Percentiles rank a stretch among this genome's conserved stretches.
phyloP scores from a whole-genome alignment of 1,140 invertebrate genomes.

The Xylocopa sonorina region DNA sequence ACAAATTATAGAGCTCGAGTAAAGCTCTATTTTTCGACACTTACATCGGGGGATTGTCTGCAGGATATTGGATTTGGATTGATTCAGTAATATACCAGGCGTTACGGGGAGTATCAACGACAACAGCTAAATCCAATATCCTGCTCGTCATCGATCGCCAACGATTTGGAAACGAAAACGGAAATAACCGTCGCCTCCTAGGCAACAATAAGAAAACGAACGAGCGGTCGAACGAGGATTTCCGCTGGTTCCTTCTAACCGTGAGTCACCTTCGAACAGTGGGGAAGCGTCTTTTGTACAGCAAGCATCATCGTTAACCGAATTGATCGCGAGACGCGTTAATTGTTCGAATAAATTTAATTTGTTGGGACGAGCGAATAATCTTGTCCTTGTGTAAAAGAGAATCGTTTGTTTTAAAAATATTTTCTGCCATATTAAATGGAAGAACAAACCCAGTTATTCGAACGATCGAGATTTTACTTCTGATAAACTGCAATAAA shows the following conservation, averaged over 20 bases:
- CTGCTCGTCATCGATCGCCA: conserved; percentile 47
- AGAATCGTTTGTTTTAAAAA: no score
- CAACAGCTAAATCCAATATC: conserved; percentile 60
- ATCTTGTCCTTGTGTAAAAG: no score
- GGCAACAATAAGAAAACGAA: conserved; percentile 27
- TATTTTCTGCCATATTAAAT: no score
- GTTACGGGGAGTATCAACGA: not conserved
- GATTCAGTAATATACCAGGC: conserved; percentile 36
- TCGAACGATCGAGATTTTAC: no score
- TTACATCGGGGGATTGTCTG: conserved; percentile 14
- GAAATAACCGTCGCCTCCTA: conserved; percentile 28
- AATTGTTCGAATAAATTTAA: no score
- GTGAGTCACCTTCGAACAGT: not conserved
- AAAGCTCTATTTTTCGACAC: conserved; percentile 23
- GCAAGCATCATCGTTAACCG: no score
- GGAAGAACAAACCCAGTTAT: no score
- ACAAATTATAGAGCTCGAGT: not conserved
- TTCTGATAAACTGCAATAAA: no score
- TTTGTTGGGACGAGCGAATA: no score
- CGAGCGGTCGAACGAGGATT: not conserved
- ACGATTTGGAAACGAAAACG: conserved; percentile 38
- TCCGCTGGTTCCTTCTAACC: not conserved
- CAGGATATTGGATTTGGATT: conserved; percentile 46
- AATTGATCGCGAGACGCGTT: no score
- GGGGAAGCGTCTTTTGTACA: not conserved